Percentiles rank a stretch among this genome's conserved stretches.
phyloP scores from a whole-genome alignment of 2,113 vertebrate genomes.

The Pontoporia blainvillei region DNA sequence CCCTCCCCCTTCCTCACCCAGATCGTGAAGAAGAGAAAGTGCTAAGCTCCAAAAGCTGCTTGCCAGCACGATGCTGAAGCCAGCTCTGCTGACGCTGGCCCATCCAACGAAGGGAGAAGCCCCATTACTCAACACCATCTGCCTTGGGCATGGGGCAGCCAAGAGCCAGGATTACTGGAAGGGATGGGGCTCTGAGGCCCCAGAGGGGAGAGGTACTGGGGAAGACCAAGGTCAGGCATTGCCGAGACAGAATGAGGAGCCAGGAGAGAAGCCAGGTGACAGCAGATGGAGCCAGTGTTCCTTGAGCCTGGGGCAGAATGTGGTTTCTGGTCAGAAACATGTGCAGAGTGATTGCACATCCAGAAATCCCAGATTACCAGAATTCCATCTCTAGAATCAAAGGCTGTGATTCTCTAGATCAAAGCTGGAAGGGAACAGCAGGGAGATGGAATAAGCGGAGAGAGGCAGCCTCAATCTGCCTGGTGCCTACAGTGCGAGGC shows the following conservation, averaged over 20 bases:
- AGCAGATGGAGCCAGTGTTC: background rate
- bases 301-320: background rate
- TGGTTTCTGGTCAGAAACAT: background rate
- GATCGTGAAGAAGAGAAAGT: background rate
- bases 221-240: slow-evolving; percentile 12
- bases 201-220: background rate
- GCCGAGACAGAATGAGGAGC: fast-evolving
- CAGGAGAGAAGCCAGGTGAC: background rate
- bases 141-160: slow-evolving; percentile 37
- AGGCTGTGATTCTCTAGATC: background rate
- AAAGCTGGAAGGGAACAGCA: background rate
- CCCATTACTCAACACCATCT: slow-evolving; percentile 72
- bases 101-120: slow-evolving; percentile 61
- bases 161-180: slow-evolving; percentile 42
- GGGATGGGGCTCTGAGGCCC: slow-evolving; percentile 16
- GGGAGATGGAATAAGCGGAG: background rate
- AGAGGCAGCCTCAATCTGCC: background rate
- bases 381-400: background rate
- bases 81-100: slow-evolving; percentile 52
- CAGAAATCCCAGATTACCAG: background rate
- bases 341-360: background rate
- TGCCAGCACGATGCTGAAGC: slow-evolving; percentile 47
- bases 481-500: background rate
- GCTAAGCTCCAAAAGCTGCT: background rate
- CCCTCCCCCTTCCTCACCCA: background rate